Evolutionary conservation across 2,797 vertebrate genomes (phyloP), one percentile per base, ranked within the genome.

Genomic region (Centroberyx gerrardi): DNA sequence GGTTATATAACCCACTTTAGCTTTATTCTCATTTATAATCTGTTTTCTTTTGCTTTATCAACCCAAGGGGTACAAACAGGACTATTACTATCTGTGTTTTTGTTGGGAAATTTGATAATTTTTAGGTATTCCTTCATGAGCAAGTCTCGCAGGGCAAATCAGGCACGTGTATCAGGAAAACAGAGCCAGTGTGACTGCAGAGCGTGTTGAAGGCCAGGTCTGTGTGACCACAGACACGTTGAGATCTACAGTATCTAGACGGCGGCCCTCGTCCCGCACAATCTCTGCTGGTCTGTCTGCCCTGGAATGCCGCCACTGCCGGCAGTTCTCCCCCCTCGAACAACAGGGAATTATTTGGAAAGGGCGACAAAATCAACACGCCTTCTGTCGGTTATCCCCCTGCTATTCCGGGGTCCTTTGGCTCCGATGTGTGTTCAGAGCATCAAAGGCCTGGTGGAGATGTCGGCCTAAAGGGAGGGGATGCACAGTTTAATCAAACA

Each of bases 261-360:
- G 13, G 74, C 27, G 74, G 68, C 87, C 71, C 84, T 83, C 73
- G 56, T 87, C 73, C 64, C 76, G 61, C 69, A 63, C 88, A 83
- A 88, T 88, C 80, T 83, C 83, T 76, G 4, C 77, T 65, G 22
- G 83, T 83, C 88, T 81, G 86, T 42, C 87, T 81, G 74, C 69
- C 62, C 83, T 88, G 91, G 91, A 93, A 93, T 89, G 80, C 76
- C 40, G 72, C 86, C 82, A 85, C 81, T 69, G 79, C 87, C 83
- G 72, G 65, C 51, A 42, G 74, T 80, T 91, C 72, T 85, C 87
- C 56, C 46, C 73, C 67, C 87, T 87, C 81, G 81, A 87, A 92
- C 87, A 88, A 88, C 84, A 82, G 82, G 78, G 86, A 91, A 86
- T 87, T 91, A 89, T 92, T 90, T 90, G 83, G 88, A 81, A 88